phyloP scores from a whole-genome alignment of 1,140 invertebrate genomes.

The Teleopsis dalmanni region DNA sequence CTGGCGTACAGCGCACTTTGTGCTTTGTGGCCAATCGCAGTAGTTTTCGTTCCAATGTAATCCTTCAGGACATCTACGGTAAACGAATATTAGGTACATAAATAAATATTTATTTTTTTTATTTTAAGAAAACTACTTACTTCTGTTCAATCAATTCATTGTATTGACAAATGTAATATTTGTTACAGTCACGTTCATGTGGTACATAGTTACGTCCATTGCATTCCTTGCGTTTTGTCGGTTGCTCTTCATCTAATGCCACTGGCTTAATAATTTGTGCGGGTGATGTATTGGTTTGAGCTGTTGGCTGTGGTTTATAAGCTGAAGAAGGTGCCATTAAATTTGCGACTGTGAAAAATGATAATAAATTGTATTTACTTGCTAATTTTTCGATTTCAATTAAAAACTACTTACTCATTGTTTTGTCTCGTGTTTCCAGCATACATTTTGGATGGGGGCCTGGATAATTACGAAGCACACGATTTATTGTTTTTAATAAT shows the following conservation, averaged over 20 bases:
- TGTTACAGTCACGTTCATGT: constrained; percentile 62
- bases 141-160: constrained; percentile 55
- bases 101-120: no score
- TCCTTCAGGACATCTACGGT: constrained; percentile 56
- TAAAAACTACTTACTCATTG: constrained; percentile 25
- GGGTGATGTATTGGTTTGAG: not conserved
- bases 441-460: constrained; percentile 29
- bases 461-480: constrained; percentile 60
- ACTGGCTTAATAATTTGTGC: constrained; percentile 7
- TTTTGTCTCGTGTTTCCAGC: constrained; percentile 26
- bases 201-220: constrained; percentile 53
- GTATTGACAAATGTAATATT: constrained; percentile 74
- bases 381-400: not conserved
- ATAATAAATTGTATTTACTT: not conserved
- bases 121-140: constrained; percentile 11
- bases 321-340: not conserved
- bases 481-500: constrained; percentile 67
- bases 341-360: not conserved
- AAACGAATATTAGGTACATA: not conserved
- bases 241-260: constrained; percentile 8
- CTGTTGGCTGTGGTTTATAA: constrained; percentile 6
- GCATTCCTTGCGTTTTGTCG: constrained; percentile 48
- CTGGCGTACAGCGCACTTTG: constrained; percentile 46
- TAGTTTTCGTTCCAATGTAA: constrained; percentile 70
- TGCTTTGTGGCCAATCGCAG: constrained; percentile 72